phyloP scores from a whole-genome alignment of 2,797 vertebrate genomes.

The Dryobates pubescens region DNA sequence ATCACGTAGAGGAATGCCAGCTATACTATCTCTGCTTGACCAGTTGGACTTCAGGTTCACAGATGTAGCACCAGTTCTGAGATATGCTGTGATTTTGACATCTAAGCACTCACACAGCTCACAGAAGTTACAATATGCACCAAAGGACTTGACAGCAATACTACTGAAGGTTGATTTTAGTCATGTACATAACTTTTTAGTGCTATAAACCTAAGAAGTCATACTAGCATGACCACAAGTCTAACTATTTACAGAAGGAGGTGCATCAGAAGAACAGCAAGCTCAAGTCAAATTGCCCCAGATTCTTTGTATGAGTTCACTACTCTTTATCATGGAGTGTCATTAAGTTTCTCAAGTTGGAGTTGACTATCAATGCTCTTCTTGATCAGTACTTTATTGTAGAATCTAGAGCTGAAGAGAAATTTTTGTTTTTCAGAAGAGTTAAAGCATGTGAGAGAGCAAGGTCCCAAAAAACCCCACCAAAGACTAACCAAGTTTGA shows the following conservation, averaged over 20 bases:
- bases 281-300: not conserved
- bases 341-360: not conserved
- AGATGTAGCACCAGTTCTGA: not conserved
- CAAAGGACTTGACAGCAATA: not conserved
- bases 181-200: accelerated
- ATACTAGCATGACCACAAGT: too few species aligned
- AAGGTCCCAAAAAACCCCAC: not conserved
- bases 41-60: not conserved
- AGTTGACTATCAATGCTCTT: not conserved
- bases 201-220: not conserved
- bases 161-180: not conserved
- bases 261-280: not conserved
- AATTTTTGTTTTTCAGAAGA: not conserved
- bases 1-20: not conserved
- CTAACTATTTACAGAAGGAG: not conserved
- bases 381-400: not conserved
- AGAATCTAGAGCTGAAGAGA: not conserved
- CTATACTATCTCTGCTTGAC: not conserved
- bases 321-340: not conserved
- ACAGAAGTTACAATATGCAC: not conserved
- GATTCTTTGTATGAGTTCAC: not conserved
- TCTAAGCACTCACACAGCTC: not conserved
- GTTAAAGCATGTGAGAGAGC: not conserved
- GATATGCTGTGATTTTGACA: not conserved
- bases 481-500: not conserved